Percentiles rank a stretch among this genome's conserved stretches.
Conservation (phyloP, 2,888 invertebrate species). For the Diaphora mendica region DNA sequence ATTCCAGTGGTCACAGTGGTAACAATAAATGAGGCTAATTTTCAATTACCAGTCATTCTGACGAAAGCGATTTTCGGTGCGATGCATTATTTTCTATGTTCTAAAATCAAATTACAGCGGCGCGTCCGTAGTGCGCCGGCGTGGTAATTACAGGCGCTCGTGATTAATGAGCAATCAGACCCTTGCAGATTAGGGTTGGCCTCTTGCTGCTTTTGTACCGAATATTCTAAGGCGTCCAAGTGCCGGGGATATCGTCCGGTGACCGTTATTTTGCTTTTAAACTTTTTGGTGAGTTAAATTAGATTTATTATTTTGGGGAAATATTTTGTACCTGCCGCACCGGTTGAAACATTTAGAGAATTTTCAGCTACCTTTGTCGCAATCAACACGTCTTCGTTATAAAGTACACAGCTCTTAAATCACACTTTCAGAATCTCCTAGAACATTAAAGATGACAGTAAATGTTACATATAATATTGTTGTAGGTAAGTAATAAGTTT, state of each 20-base stretch:
- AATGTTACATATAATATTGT: background rate
- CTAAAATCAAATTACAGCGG: conserved; percentile 77
- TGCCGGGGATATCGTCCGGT: conserved; percentile 45
- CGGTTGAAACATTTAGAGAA: conserved; percentile 25
- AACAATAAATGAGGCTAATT: conserved; percentile 38
- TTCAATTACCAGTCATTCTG: conserved; percentile 43
- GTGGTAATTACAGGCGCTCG: conserved; percentile 78
- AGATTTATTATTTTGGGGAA: conserved; percentile 54
- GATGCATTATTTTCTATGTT: conserved; percentile 73
- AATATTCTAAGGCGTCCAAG: conserved; percentile 53
- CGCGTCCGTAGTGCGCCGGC: conserved; percentile 64
- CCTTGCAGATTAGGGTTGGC: conserved; percentile 68
- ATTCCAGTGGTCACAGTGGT: too few species aligned
- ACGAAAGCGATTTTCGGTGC: conserved; percentile 53
- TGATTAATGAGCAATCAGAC: conserved; percentile 84
- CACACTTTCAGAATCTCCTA: background rate
- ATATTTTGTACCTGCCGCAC: conserved; percentile 43
- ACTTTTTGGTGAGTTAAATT: conserved; percentile 57
- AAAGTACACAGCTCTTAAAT: background rate
- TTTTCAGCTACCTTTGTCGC: conserved; percentile 29
- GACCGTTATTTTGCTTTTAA: conserved; percentile 50
- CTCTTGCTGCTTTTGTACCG: conserved; percentile 55
- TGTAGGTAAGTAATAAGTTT: too few species aligned
- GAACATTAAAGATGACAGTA: background rate
- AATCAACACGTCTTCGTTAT: background rate